These are phyloP conservation scores for Nomada lathburiana DNA, from an alignment of 2,888 invertebrate genomes.

Conservation along the genomic window DNA sequence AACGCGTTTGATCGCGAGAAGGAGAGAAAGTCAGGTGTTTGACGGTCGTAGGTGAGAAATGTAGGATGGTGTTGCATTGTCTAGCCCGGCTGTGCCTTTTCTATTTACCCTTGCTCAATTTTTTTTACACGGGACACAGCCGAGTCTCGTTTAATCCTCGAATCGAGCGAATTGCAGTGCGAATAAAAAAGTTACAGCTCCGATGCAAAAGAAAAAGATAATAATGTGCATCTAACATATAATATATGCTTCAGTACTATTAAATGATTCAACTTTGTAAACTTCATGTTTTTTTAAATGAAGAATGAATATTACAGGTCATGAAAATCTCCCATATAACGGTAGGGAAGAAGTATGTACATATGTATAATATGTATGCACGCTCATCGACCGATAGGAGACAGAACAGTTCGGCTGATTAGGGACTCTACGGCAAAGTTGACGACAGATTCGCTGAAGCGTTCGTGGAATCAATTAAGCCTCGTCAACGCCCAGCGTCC, in stretches of 20 bases:
- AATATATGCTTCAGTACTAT: too few species aligned
- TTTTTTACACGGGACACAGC: not conserved
- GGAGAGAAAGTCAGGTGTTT: slow-evolving; percentile 45
- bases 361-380: too few species aligned
- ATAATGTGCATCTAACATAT: too few species aligned
- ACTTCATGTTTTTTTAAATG: too few species aligned
- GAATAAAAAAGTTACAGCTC: too few species aligned
- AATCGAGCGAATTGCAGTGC: too few species aligned
- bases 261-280: too few species aligned
- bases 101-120: not conserved
- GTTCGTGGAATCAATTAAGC: slow-evolving; percentile 34
- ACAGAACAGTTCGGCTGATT: not conserved
- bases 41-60: not conserved
- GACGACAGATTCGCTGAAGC: slow-evolving; percentile 4
- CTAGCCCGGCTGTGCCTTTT: not conserved
- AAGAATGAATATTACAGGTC: too few species aligned
- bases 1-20: slow-evolving; percentile 51
- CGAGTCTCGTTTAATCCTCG: too few species aligned
- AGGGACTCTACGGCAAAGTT: slow-evolving; percentile 5
- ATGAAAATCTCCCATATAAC: not conserved
- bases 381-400: not conserved
- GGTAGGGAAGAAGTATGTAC: not conserved
- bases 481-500: slow-evolving; percentile 26
- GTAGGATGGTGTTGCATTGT: not conserved
- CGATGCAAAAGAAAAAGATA: too few species aligned